Base-by-base conservation (phyloP, 1,140 invertebrate genomes). In the Aphelenchoides besseyi region DNA sequence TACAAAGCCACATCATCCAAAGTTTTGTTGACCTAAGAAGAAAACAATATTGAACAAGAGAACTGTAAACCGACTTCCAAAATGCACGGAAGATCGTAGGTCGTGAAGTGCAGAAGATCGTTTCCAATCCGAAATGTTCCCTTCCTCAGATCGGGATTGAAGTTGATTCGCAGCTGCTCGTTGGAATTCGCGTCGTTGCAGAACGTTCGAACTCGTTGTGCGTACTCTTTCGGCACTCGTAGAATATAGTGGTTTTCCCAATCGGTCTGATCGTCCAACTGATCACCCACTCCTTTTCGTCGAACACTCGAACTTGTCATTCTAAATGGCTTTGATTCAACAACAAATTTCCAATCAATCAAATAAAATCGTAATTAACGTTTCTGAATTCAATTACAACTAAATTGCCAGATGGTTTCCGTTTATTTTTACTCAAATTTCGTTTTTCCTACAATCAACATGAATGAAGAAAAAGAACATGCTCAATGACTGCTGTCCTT, bases 211-310 rank as follows among this genome's bases (percentile, higher is more conserved):
- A 78, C 53, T 48, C 61, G 61, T 55, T 69, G 55, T 28, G 73
- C 74, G 9, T 79, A 62, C 57, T 85, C 74, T 52, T 67, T 55
- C 1, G 81, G 81, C 29, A 83, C 81, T 66, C 81, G 70, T 3
- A 83, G 32, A 33, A 83, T 64, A 0, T 78, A 48, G 66, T 83
- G 81, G 53, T 80, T 84, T 59, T 83, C 81, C 75, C 80, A 83
- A 12, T 85, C 83, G n/a, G 52, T 8, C 8, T 52, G 3, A 16
- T 73, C 69, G 5, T 74, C 55, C 18, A 62, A 16, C 8, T 5
- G 8, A 23, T 48, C 28, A 2, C 1, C 52, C 53, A n/a, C 52
- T 67, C 9, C 9, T 67, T 52, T 48, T 53, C 18, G 35, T 8
- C 55, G 55, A 8, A 23, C 5, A 59, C 5, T 5, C 5, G 18